A percentile compares a stretch with the other conserved stretches of the same genome.
These are phyloP conservation scores for Bombus pyrosoma DNA, from an alignment of 1,140 invertebrate genomes.

Conservation along the genomic window DNA sequence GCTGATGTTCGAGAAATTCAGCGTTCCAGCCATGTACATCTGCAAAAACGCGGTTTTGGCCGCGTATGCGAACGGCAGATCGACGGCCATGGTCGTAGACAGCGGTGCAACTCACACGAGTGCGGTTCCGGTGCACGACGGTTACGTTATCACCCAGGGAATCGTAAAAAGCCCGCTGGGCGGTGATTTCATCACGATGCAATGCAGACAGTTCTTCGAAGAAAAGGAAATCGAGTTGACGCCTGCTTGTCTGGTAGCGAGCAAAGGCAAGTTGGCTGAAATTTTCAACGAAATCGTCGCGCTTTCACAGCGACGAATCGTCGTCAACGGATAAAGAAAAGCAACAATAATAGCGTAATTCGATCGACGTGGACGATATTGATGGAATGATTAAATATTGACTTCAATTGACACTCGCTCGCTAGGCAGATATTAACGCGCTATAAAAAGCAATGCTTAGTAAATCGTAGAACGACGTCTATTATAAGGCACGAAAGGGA, in stretches of 20 bases:
- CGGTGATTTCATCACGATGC: constrained; percentile 95
- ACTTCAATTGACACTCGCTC: constrained; percentile 5
- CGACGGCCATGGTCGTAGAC: constrained; percentile 95
- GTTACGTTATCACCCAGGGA: constrained; percentile 95
- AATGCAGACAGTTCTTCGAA: constrained; percentile 91
- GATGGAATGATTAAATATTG: background rate
- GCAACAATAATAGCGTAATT: background rate
- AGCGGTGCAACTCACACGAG: constrained; percentile 97
- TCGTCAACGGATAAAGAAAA: background rate
- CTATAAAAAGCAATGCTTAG: constrained; percentile 9
- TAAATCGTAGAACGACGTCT: background rate
- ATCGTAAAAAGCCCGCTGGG: constrained; percentile 96
- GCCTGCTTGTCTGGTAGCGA: constrained; percentile 91
- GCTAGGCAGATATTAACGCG: background rate
- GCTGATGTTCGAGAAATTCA: constrained; percentile 98
- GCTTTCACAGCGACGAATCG: too few species aligned
- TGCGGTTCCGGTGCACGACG: constrained; percentile 95
- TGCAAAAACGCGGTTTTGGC: constrained; percentile 97
- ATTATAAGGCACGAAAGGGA: constrained; percentile 16
- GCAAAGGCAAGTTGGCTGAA: constrained; percentile 84
- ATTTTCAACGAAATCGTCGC: too few species aligned
- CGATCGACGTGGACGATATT: background rate
- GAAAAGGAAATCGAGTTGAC: constrained; percentile 92
- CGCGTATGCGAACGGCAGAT: constrained; percentile 96
- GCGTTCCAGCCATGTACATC: constrained; percentile 97